Evolutionary conservation across 1,140 invertebrate species (phyloP), one percentile per base, ranked within the genome.

Genomic region (Micrasema longulum): DNA sequence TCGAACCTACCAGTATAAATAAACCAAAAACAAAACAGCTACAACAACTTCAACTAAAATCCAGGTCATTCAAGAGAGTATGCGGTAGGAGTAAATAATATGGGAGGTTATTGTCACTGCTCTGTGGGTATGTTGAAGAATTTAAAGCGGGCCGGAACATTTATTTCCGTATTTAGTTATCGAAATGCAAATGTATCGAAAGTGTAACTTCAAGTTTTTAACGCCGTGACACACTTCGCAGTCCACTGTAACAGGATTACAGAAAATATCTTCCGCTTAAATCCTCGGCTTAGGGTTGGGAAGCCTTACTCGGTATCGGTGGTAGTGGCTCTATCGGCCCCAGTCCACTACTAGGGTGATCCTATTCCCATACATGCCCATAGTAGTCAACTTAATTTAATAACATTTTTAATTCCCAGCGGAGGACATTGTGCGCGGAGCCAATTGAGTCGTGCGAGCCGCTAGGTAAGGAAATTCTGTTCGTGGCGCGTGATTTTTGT

Each of bases 321-420:
- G 41, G 45, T 18, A 38, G 35, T 48, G 48, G 2, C 41, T 23
- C 48, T 18, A 31, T 20, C 53, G 18, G 36, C 38, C 20, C 31
- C 38, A 69, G 22, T 63, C 22, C 63, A 43, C 12, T 41, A 38
- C 23, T 31, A 14, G 20, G 11, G 31, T 68, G 52, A 65, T 22
- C 63, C 41, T 18, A 43, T 65, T 72, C 26, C 31, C 64, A n/a
- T 64, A 60, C 55, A 41, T 55, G 69, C 62, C 36, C 69, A 43
- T 57, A 81, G 78, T 80, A 79, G 78, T 80, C 79, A 74, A 77
- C 79, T 84, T 85, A 85, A 85, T 85, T 85, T 84, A 85, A 85
- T 85, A 85, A 85, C 80, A 80, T 80, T 79, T 62, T 69, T 69
- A 71, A 62, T 57, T 65, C 70, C 48, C 48, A 16, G 35, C 12